Conservation (phyloP, 2,113 vertebrate genomes). For the Muscicapa adusta region DNA sequence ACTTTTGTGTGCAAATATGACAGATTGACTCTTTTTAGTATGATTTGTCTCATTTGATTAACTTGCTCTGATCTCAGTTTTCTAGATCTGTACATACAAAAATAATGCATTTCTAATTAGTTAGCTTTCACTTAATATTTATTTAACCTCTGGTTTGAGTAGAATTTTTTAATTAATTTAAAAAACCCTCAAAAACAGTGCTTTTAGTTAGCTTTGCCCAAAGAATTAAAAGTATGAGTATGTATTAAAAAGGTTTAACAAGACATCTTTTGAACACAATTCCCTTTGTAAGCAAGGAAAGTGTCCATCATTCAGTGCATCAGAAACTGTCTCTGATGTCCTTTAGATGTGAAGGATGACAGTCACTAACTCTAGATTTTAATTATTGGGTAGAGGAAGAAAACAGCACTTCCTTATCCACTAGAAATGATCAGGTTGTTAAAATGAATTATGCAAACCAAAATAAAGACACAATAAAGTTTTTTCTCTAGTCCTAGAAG, state of each 20-base stretch:
- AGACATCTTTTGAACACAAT: not conserved
- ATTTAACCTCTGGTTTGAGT: not conserved
- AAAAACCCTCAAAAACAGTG: fast-evolving
- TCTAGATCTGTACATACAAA: not conserved
- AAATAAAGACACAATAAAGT: not conserved
- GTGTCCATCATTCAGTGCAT: not conserved
- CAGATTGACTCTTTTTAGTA: not conserved
- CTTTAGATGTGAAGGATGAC: not conserved
- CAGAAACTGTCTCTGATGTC: not conserved
- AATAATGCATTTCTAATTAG: not conserved
- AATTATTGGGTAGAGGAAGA: not conserved
- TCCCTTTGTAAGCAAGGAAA: not conserved
- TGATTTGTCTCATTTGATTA: not conserved
- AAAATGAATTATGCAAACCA: not conserved
- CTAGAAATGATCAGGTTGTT: not conserved
- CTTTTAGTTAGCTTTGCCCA: not conserved
- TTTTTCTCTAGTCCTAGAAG: not conserved
- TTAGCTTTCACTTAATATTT: not conserved
- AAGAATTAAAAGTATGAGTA: not conserved
- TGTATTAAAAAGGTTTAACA: not conserved
- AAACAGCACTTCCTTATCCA: not conserved
- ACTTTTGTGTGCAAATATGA: not conserved
- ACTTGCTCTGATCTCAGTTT: not conserved
- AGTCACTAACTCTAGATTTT: not conserved
- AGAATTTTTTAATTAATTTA: not conserved